phyloP scores from a whole-genome alignment of 2,797 vertebrate genomes.

The Sebastes diaconus region DNA sequence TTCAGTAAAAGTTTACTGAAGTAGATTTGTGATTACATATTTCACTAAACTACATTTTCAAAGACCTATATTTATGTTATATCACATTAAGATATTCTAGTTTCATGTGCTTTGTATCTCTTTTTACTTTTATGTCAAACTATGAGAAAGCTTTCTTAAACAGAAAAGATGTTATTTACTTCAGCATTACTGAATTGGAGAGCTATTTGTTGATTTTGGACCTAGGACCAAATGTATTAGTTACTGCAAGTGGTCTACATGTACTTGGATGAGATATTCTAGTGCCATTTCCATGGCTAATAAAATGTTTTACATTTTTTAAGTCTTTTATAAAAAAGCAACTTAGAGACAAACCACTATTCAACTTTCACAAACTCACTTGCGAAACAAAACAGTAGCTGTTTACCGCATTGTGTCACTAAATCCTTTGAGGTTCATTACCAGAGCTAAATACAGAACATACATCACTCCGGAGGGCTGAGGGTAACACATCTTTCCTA shows the following conservation, averaged over 20 bases:
- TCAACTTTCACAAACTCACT: background rate
- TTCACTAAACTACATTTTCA: background rate
- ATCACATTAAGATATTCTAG: background rate
- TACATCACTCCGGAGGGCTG: slow-evolving; percentile 36
- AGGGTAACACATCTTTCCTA: slow-evolving; percentile 18
- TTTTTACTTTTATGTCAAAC: background rate
- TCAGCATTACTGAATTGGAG: background rate
- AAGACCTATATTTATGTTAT: background rate
- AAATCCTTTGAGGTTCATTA: slow-evolving; percentile 66
- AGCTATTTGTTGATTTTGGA: background rate
- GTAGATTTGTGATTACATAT: background rate
- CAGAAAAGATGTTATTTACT: background rate
- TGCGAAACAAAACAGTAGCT: slow-evolving; percentile 32
- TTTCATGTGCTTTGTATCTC: background rate
- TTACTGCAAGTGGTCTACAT: background rate
- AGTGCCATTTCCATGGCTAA: background rate
- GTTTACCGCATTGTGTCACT: slow-evolving; percentile 41
- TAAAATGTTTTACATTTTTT: background rate
- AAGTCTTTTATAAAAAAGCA: background rate
- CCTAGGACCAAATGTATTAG: background rate
- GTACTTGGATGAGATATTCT: background rate
- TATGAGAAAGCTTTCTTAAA: background rate
- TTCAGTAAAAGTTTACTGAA: background rate
- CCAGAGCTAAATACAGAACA: background rate
- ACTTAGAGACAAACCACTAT: background rate